phyloP scores from a whole-genome alignment of 2,113 vertebrate species.

The Strix uralensis region DNA sequence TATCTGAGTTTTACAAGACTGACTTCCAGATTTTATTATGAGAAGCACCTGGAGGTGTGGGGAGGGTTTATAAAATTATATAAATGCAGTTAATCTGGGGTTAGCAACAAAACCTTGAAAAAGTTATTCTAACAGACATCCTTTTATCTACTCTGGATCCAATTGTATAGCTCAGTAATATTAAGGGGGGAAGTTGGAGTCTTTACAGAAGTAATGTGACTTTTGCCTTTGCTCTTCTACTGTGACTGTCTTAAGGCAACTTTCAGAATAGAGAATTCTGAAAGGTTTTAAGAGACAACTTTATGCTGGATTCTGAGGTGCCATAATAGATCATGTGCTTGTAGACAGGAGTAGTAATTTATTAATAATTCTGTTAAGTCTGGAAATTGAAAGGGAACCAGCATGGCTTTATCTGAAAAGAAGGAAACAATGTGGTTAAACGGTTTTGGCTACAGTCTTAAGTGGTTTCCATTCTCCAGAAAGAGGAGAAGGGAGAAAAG shows the following conservation, averaged over 20 bases:
- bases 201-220: not conserved
- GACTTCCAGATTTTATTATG: not conserved
- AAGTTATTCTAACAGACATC: not conserved
- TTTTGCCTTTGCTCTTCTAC: not conserved
- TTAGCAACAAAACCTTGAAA: not conserved
- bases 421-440: slow-evolving; percentile 92
- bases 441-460: slow-evolving; percentile 75
- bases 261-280: not conserved
- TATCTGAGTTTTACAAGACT: not conserved
- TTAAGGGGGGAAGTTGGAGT: not conserved
- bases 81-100: not conserved
- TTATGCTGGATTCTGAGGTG: not conserved
- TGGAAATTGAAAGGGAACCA: slow-evolving; percentile 63
- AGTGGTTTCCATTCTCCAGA: slow-evolving; percentile 77
- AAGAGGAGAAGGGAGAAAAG: not conserved
- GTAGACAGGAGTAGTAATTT: not conserved
- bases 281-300: not conserved
- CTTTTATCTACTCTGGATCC: not conserved
- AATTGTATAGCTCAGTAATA: not conserved
- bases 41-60: not conserved
- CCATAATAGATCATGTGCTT: not conserved
- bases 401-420: slow-evolving; percentile 78
- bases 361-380: slow-evolving; percentile 45
- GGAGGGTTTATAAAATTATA: not conserved
- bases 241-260: not conserved